phyloP scores from a whole-genome alignment of 1,140 invertebrate species.

The Drosophila lacteicornis region DNA sequence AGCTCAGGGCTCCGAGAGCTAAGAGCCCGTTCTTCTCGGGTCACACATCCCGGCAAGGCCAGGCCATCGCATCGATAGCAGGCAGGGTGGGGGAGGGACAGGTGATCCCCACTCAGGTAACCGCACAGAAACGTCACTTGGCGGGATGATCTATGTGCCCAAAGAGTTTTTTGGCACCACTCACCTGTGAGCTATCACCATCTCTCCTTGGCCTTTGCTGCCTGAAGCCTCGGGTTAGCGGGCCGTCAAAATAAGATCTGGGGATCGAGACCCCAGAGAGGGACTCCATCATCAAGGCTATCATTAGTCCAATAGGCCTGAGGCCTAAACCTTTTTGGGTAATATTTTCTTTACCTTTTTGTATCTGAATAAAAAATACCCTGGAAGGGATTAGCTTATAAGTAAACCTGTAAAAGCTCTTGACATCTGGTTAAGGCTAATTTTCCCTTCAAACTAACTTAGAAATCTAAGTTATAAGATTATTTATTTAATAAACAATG shows the following conservation, averaged over 20 bases:
- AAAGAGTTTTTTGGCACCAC: slow-evolving; percentile 43
- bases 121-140: slow-evolving; percentile 66
- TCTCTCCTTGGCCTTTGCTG: slow-evolving; percentile 1
- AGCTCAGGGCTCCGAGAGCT: slow-evolving; percentile 10
- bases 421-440: no score
- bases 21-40: slow-evolving; percentile 28
- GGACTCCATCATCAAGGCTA: slow-evolving; percentile 57
- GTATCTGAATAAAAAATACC: not conserved
- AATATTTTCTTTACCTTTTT: slow-evolving; percentile 19
- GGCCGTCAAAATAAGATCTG: slow-evolving; percentile 37
- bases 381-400: not conserved
- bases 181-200: slow-evolving; percentile 54
- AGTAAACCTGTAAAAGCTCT: no score
- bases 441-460: no score
- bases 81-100: slow-evolving; percentile 2
- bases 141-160: slow-evolving; percentile 65
- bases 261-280: slow-evolving; percentile 22
- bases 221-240: slow-evolving; percentile 6
- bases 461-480: no score
- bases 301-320: slow-evolving; percentile 63
- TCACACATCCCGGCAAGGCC: slow-evolving; percentile 44
- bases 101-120: slow-evolving; percentile 31
- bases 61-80: slow-evolving; percentile 20
- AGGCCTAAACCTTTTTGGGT: slow-evolving; percentile 34
- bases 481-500: no score